Base-by-base conservation (phyloP, 2,888 invertebrate genomes). In the Meloe dianella region DNA sequence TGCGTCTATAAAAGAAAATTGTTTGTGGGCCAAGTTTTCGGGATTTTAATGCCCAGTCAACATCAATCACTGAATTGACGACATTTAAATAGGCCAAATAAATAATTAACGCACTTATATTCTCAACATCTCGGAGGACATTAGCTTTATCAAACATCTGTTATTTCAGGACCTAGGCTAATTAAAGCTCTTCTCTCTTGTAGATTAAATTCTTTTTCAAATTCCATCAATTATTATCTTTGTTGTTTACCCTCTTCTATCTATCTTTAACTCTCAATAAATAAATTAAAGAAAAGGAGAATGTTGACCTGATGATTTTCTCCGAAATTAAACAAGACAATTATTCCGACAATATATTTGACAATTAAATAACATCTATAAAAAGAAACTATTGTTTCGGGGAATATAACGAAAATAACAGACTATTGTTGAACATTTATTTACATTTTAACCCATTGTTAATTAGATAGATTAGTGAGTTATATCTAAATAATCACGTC, bases 151-250 rank as follows among this genome's bases (percentile, higher is more conserved):
- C 24, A 27, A 27, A 27, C 54, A 54, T 54, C 54, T 54, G 54
- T 27, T 27, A 27, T 54, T 54, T 27, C 54, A 54, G 7, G 54
- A 54, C n/a, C 27, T 27, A 54, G 27, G n/a, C 54, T 54, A 54
- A 54, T 54, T 54, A 20, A 47, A 47, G 1, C 41, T 41, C n/a
- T 4, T 8, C 8, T n/a, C n/a, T n/a, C 41, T 41, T 17, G 17
- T 6, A 47, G 47, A 20, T 17, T 7, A 20, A 47, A 47, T 47
- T 47, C 47, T 47, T 9, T 47, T 17, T 7, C 20, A 10, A 47
- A 47, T 20, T 20, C 17, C 9, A 10, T 35, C n/a, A n/a, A n/a
- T n/a, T n/a, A n/a, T n/a, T n/a, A n/a, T n/a, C n/a, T n/a, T n/a
- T n/a, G n/a, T n/a, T n/a, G n/a, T n/a, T n/a, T n/a, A n/a, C n/a